Conservation (phyloP, 1,140 invertebrate species). For the Ditylenchus dipsaci region DNA sequence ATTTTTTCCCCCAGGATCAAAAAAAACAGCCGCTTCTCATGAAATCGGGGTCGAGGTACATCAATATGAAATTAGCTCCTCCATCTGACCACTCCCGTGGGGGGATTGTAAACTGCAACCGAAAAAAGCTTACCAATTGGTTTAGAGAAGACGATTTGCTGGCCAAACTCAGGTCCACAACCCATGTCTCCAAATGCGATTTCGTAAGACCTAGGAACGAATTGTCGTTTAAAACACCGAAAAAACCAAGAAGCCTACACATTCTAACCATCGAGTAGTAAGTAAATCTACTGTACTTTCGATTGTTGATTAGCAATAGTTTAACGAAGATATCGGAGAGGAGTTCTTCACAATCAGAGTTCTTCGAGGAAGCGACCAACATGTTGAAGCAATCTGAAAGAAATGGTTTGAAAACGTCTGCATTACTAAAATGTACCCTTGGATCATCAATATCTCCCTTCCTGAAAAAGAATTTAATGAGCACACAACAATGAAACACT, state of each 20-base stretch:
- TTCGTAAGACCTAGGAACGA: background rate
- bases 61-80: too few relatives aligned
- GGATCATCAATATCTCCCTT: constrained; percentile 20
- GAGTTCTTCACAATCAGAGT: constrained; percentile 29
- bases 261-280: too few relatives aligned
- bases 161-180: constrained; percentile 9
- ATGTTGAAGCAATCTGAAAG: constrained; percentile 29
- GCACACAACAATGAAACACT: background rate
- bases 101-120: too few relatives aligned
- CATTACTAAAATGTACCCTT: too few relatives aligned
- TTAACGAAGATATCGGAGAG: constrained; percentile 25
- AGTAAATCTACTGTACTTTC: constrained; percentile 28
- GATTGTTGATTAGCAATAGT: constrained; percentile 22
- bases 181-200: constrained; percentile 23
- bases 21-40: too few relatives aligned
- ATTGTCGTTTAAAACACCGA: too few relatives aligned
- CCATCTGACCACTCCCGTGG: too few relatives aligned
- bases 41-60: too few relatives aligned
- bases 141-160: constrained; percentile 16
- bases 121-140: constrained; percentile 16
- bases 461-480: constrained; percentile 15
- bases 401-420: too few relatives aligned
- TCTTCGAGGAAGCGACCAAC: constrained; percentile 28
- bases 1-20: too few relatives aligned
- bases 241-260: too few relatives aligned